Conservation (phyloP, 2,113 vertebrate species). For the Aramus guarauna region DNA sequence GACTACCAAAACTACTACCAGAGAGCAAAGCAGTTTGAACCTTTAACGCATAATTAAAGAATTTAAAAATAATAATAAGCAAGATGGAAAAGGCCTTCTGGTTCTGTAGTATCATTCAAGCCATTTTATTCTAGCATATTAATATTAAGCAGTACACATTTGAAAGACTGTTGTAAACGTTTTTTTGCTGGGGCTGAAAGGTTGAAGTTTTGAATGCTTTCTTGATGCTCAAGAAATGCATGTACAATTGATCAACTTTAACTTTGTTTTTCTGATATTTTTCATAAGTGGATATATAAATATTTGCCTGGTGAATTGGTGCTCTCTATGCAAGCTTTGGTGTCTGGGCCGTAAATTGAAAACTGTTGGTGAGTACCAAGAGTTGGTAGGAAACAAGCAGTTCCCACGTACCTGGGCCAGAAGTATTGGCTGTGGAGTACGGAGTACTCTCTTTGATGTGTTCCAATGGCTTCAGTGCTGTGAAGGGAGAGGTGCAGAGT, state of each 20-base stretch:
- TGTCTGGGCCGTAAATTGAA: not conserved
- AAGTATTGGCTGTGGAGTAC: not conserved
- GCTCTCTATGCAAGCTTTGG: not conserved
- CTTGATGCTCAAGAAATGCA: not conserved
- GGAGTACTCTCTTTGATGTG: not conserved
- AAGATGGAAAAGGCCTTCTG: not conserved
- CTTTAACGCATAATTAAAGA: not conserved
- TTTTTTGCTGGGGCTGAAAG: not conserved
- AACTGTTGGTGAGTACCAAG: rapidly evolving
- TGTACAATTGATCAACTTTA: not conserved
- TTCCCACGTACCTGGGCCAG: not conserved
- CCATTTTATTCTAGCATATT: not conserved
- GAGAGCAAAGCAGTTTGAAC: not conserved
- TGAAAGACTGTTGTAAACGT: not conserved
- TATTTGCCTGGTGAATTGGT: not conserved
- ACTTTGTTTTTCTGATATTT: not conserved
- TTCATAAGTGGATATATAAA: not conserved
- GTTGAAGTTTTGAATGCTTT: not conserved
- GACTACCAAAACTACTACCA: not conserved
- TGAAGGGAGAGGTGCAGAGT: not conserved
- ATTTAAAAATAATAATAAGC: not conserved
- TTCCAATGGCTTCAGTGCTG: not conserved
- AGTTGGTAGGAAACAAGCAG: not conserved
- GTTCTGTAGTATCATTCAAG: not conserved
- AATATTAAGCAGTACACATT: not conserved